Evolutionary conservation across 1,140 invertebrate species (phyloP).

Genomic region (Frieseomelitta varia): DNA sequence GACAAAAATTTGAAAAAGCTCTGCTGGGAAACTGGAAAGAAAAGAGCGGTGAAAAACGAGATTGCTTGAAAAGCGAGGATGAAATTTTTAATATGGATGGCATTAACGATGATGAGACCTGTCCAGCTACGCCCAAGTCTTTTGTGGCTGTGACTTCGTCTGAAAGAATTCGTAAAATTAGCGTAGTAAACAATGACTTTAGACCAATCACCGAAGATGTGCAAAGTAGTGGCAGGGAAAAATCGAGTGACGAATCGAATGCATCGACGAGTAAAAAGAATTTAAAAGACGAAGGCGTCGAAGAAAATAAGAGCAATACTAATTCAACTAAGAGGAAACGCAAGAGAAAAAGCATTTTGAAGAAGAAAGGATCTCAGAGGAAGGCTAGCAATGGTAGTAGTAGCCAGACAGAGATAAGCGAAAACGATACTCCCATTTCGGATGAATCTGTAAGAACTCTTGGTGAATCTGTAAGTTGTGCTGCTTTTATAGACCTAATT

Average conservation of each 20-base stretch:
- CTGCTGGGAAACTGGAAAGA: slow-evolving; percentile 77
- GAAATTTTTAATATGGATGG: slow-evolving; percentile 88
- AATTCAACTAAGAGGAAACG: slow-evolving; percentile 87
- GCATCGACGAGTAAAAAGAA: slow-evolving; percentile 68
- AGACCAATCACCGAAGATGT: slow-evolving; percentile 81
- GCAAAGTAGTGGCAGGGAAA: slow-evolving; percentile 67
- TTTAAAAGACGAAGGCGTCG: slow-evolving; percentile 74
- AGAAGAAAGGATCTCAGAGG: slow-evolving; percentile 88
- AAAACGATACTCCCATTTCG: slow-evolving; percentile 61
- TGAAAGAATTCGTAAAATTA: slow-evolving; percentile 78
- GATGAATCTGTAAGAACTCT: slow-evolving; percentile 54
- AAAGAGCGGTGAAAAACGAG: slow-evolving; percentile 67
- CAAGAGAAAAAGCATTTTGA: slow-evolving; percentile 89
- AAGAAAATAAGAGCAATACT: slow-evolving; percentile 69
- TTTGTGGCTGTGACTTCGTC: slow-evolving; percentile 78
- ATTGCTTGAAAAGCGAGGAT: slow-evolving; percentile 75
- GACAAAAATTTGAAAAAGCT: slow-evolving; percentile 78
- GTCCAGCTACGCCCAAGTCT: slow-evolving; percentile 69
- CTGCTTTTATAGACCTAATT: not conserved
- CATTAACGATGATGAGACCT: slow-evolving; percentile 82
- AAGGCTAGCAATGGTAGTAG: slow-evolving; percentile 84
- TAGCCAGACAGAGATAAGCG: slow-evolving; percentile 77
- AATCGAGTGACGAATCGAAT: slow-evolving; percentile 73
- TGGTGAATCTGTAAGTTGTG: slow-evolving; percentile 68
- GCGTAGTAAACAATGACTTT: slow-evolving; percentile 85